These are phyloP conservation scores for Trichomycterus rosablanca DNA, from an alignment of 2,113 vertebrate species.

Conservation along the genomic window DNA sequence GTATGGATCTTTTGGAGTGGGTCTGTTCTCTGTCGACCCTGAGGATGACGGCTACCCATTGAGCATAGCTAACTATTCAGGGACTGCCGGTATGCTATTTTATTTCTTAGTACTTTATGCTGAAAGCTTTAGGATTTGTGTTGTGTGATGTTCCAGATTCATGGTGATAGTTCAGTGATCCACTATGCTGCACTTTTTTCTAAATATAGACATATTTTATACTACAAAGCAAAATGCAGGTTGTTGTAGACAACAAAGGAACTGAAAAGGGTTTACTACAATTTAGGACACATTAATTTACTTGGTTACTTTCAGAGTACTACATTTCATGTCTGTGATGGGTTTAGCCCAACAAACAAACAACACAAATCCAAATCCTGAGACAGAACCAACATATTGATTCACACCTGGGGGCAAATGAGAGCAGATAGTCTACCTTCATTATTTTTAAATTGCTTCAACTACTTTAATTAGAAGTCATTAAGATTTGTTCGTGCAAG, in stretches of 20 bases:
- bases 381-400: no score
- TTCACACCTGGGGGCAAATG: no score
- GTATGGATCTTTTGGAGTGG: constrained; percentile 86
- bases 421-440: no score
- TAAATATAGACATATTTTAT: constrained; percentile 13
- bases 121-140: constrained; percentile 2
- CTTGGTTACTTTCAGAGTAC: no score
- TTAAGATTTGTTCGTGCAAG: no score
- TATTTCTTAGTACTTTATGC: constrained; percentile 6
- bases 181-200: constrained; percentile 15
- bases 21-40: constrained; percentile 89
- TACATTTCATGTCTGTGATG: no score
- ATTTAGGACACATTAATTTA: no score
- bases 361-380: no score
- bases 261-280: neutral
- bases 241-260: neutral
- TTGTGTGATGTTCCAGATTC: constrained; percentile 14
- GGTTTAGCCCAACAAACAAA: no score
- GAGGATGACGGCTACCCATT: constrained; percentile 92
- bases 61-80: constrained; percentile 83
- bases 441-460: no score
- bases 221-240: neutral
- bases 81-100: constrained; percentile 79
- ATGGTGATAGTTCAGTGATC: neutral
- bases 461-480: no score